Evolutionary conservation across 1,140 invertebrate genomes (phyloP), one percentile per base, ranked within the genome.

Genomic region (Glossosoma conforme): DNA sequence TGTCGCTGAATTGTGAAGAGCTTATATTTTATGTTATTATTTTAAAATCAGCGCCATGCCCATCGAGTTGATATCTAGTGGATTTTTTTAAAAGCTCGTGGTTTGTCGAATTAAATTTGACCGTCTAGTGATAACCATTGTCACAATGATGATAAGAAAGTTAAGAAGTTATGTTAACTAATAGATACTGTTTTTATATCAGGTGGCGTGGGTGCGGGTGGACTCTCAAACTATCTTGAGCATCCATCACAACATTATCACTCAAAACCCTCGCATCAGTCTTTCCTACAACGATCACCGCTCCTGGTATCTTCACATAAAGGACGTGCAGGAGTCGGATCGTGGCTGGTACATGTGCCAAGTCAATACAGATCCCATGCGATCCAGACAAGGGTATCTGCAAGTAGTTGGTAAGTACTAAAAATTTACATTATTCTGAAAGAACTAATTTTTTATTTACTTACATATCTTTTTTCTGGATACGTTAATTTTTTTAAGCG

Each of bases 151-250:
- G n/a, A n/a, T n/a, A n/a, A n/a, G n/a, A n/a, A n/a, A n/a, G n/a
- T n/a, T n/a, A n/a, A n/a, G n/a, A n/a, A n/a, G n/a, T n/a, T n/a
- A n/a, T n/a, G n/a, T n/a, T 28, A 28, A 28, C 24, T 28, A 8
- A 28, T 28, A n/a, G 6, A n/a, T 8, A 28, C 24, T 28, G 13
- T 19, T 30, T 46, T 5, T 11, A 46, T 68, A 68, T 13, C 65
- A 91, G 88, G 86, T 93, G 54, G 91, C 91, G 49, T 93, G 90
- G 88, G 87, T 93, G 8, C 74, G 89, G 25, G 87, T 93, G 52
- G 89, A 93, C 62, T 93, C 91, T 1, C 90, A 93, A 67, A 91
- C 91, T 4, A 93, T 93, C 58, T 72, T 93, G 17, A 90, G 89
- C 15, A 92, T 93, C 61, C 89, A 93, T 63, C 84, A 89, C 64